These are phyloP conservation scores for Sympetrum striolatum DNA, from an alignment of 2,888 invertebrate genomes.

Conservation along the genomic window DNA sequence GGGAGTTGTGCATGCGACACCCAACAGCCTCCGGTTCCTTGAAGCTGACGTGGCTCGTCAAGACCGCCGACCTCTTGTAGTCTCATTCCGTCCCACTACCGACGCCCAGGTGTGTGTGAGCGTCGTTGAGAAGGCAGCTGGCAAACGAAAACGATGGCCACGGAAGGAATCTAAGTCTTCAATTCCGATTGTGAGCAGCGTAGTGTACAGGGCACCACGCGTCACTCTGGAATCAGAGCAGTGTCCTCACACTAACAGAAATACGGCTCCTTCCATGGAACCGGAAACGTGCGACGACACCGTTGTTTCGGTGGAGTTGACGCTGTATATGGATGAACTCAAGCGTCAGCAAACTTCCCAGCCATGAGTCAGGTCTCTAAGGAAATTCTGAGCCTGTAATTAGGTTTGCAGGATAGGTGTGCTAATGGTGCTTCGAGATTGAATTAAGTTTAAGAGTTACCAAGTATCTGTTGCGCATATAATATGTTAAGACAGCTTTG, in stretches of 20 bases:
- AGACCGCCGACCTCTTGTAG: constrained; percentile 57
- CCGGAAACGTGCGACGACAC: neutral
- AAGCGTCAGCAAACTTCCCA: neutral
- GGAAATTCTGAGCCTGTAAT: neutral
- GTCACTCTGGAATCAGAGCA: neutral
- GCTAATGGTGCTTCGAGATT: neutral
- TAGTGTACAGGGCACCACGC: constrained; percentile 16
- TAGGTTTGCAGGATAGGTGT: neutral
- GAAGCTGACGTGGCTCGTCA: constrained; percentile 57
- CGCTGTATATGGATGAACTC: constrained; percentile 31
- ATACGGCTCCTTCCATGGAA: neutral
- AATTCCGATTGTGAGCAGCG: constrained; percentile 12
- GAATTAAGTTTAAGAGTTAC: too few relatives aligned
- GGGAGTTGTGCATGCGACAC: constrained; percentile 46
- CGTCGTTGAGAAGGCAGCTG: neutral
- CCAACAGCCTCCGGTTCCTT: constrained; percentile 55
- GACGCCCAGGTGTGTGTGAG: constrained; percentile 37
- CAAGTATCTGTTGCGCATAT: too few relatives aligned
- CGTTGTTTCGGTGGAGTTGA: neutral
- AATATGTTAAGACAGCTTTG: too few relatives aligned
- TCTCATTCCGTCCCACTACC: constrained; percentile 55
- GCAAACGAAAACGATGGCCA: neutral
- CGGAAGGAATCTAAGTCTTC: neutral
- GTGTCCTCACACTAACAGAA: neutral
- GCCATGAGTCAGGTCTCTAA: neutral